Conservation (phyloP, 2,113 vertebrate species). For the Erpornis zantholeuca region DNA sequence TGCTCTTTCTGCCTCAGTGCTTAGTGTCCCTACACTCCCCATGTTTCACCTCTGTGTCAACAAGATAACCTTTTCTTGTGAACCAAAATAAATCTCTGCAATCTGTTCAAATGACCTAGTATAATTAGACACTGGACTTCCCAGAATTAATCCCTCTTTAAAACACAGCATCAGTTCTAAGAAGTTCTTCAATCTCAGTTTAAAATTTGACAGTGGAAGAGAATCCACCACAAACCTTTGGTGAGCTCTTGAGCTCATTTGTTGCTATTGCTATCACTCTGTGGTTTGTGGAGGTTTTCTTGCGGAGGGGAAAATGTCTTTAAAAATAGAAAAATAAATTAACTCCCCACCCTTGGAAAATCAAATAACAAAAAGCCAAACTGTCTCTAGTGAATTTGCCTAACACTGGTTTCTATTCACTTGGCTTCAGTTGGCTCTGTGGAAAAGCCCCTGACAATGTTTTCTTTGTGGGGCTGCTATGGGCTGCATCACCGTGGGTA, state of each 20-base stretch:
- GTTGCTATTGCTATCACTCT: neutral
- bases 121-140: neutral
- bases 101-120: neutral
- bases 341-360: neutral
- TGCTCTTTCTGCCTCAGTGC: neutral
- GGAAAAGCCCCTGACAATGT: neutral
- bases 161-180: neutral
- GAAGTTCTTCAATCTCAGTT: neutral
- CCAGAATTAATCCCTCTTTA: neutral
- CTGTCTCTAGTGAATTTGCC: neutral
- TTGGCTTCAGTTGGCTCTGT: neutral
- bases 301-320: neutral
- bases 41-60: neutral
- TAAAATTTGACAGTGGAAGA: neutral
- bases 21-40: neutral
- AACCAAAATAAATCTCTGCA: neutral
- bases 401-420: accelerated
- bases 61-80: neutral
- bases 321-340: neutral
- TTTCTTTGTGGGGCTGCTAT: neutral
- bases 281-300: neutral
- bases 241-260: neutral
- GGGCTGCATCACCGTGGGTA: accelerated
- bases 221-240: neutral
- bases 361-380: neutral